A percentile compares a stretch with the other conserved stretches of the same genome.
Evolutionary conservation across 2,888 invertebrate species (phyloP).

Genomic region (Cactoblastis cactorum): DNA sequence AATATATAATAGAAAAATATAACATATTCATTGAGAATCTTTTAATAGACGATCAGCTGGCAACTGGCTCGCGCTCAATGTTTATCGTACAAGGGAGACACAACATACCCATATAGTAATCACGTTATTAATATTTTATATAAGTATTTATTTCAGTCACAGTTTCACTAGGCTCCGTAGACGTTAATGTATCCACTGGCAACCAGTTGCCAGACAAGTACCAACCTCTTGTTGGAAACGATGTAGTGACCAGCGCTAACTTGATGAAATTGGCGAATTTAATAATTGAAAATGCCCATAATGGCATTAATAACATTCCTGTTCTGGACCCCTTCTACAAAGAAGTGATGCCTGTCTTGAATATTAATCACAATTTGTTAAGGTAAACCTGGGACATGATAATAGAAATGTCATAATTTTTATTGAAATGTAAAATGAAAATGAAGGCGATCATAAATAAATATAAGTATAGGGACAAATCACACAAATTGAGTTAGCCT

Average conservation of each 20-base stretch:
- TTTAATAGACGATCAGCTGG: no score
- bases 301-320: not conserved
- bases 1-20: no score
- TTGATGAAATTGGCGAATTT: not conserved
- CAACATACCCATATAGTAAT: no score
- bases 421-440: not conserved
- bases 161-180: not conserved
- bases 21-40: no score
- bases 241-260: not conserved
- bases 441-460: no score
- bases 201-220: not conserved
- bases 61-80: no score
- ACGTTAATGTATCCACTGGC: not conserved
- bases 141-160: not conserved
- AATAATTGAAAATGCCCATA: not conserved
- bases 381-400: not conserved
- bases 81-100: no score
- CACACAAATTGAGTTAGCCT: no score
- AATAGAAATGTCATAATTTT: not conserved
- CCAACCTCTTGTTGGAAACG: not conserved
- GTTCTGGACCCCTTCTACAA: not conserved
- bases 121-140: not conserved
- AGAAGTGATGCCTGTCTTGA: not conserved
- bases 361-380: not conserved
- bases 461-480: no score